Percentiles rank a stretch among this genome's conserved stretches.
phyloP scores from a whole-genome alignment of 2,113 vertebrate species.

The Pelobates fuscus region DNA sequence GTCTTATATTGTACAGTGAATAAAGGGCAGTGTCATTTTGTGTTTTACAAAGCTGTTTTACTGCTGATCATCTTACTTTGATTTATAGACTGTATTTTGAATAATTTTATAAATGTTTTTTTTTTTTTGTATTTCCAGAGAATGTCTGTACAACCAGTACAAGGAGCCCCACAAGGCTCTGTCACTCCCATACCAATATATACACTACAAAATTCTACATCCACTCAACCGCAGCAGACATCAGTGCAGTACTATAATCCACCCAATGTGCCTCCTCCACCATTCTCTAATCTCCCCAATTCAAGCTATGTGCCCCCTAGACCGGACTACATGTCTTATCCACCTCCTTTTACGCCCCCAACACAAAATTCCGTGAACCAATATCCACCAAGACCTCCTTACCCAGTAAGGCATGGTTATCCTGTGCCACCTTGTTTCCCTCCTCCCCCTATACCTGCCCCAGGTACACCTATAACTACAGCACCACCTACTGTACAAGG shows the following conservation, averaged over 20 bases:
- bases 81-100: too few species aligned
- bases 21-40: too few species aligned
- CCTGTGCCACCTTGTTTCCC: conserved; percentile 86
- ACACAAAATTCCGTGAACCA: conserved; percentile 72
- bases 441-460: conserved; percentile 71
- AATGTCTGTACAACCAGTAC: conserved; percentile 91
- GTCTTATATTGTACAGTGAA: too few species aligned
- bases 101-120: too few species aligned
- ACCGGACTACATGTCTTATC: conserved; percentile 86
- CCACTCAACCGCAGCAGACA: conserved; percentile 77
- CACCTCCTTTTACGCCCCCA: conserved; percentile 77
- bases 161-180: conserved; percentile 76
- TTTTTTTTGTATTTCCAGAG: conserved; percentile 45
- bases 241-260: conserved; percentile 78
- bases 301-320: conserved; percentile 77
- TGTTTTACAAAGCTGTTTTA: too few species aligned
- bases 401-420: conserved; percentile 79
- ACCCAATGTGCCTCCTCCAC: conserved; percentile 61
- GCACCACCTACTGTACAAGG: conserved; percentile 72
- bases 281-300: conserved; percentile 73
- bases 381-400: conserved; percentile 79
- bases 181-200: conserved; percentile 76
- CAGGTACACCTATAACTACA: conserved; percentile 59
- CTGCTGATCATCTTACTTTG: too few species aligned
- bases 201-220: conserved; percentile 75